These are phyloP conservation scores for Onthophagus sagittarius DNA, from an alignment of 2,888 invertebrate genomes.

Conservation along the genomic window DNA sequence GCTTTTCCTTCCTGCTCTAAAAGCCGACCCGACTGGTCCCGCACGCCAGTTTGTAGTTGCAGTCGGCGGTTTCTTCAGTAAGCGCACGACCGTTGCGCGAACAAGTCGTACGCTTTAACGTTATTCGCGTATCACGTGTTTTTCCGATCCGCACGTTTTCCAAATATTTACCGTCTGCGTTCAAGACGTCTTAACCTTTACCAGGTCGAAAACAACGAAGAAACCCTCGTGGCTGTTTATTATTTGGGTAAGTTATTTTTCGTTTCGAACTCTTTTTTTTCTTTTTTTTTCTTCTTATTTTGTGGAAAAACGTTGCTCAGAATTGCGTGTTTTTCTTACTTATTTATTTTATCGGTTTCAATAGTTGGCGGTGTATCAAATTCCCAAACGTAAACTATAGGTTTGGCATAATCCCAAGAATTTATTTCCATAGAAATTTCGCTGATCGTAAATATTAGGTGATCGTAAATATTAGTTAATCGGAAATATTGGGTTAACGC, in stretches of 20 bases:
- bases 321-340: background rate
- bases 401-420: background rate
- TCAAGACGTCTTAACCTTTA: background rate
- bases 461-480: too few relatives aligned
- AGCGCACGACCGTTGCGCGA: background rate
- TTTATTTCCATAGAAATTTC: background rate
- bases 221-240: background rate
- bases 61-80: background rate
- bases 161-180: background rate
- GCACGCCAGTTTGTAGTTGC: background rate
- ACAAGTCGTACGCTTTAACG: background rate
- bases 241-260: background rate
- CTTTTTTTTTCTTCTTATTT: background rate
- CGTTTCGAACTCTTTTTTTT: too few relatives aligned
- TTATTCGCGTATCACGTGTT: background rate
- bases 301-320: background rate
- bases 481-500: too few relatives aligned
- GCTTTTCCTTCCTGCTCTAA: background rate
- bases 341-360: too few relatives aligned
- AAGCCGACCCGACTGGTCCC: background rate
- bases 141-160: background rate
- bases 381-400: background rate
- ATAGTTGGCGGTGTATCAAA: background rate
- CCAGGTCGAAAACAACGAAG: background rate
- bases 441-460: too few relatives aligned